These are phyloP conservation scores for Dicranocentrus wangi DNA, from an alignment of 2,888 invertebrate species.

Conservation along the genomic window DNA sequence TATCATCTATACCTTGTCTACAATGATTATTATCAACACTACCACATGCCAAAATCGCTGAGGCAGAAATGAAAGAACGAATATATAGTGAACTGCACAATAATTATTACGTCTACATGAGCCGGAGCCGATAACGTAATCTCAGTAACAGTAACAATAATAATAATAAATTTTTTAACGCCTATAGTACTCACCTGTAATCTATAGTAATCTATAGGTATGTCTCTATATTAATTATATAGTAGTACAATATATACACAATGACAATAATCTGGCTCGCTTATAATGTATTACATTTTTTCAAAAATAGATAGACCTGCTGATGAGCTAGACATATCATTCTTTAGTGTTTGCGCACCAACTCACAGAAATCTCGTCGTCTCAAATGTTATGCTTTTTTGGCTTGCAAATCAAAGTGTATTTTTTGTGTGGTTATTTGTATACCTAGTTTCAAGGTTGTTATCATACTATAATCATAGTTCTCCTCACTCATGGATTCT, in stretches of 20 bases:
- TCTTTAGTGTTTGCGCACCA: conserved; percentile 25
- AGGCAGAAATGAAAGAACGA: conserved; percentile 3
- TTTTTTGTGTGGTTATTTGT: too few species aligned
- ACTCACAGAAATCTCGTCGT: conserved; percentile 17
- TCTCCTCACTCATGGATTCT: too few species aligned
- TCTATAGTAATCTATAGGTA: too few species aligned
- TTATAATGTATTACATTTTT: conserved; percentile 36
- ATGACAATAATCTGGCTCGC: conserved; percentile 30
- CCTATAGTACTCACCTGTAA: neutral
- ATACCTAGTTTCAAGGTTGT: too few species aligned
- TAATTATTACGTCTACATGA: conserved; percentile 42
- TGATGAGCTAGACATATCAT: conserved; percentile 43
- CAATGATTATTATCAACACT: conserved; percentile 34
- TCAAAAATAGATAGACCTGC: conserved; percentile 50
- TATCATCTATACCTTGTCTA: too few species aligned
- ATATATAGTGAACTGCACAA: neutral
- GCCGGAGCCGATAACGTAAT: conserved; percentile 40
- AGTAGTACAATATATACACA: too few species aligned
- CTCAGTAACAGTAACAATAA: neutral
- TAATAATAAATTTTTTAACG: neutral
- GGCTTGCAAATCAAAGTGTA: too few species aligned
- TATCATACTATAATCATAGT: too few species aligned
- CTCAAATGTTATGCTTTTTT: neutral
- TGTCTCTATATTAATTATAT: too few species aligned
- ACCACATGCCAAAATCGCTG: conserved; percentile 19